phyloP scores from a whole-genome alignment of 2,113 vertebrate species.

The Stomatorhinus ivindoensis region DNA sequence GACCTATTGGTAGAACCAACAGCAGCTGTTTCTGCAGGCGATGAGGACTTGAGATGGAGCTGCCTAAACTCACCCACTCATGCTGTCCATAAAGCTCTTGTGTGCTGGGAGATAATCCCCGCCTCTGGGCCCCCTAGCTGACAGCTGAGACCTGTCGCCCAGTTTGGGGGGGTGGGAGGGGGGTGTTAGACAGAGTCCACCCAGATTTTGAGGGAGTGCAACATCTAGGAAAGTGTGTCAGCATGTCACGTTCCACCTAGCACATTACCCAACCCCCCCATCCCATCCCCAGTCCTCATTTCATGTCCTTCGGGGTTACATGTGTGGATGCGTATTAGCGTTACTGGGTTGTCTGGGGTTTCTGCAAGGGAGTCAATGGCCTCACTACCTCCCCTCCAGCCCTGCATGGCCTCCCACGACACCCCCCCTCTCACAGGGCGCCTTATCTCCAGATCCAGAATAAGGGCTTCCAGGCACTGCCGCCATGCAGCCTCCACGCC shows the following conservation, averaged over 20 bases:
- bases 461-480: background rate
- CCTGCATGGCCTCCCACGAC: background rate
- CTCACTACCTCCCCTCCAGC: background rate
- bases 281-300: background rate
- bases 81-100: constrained; percentile 6
- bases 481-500: background rate
- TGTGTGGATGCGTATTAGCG: background rate
- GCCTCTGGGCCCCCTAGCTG: background rate
- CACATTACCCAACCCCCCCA: background rate
- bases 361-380: background rate
- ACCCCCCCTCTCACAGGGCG: background rate
- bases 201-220: background rate
- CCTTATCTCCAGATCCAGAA: background rate
- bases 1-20: background rate
- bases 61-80: background rate
- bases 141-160: background rate
- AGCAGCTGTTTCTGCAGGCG: constrained; percentile 17
- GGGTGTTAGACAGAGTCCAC: background rate
- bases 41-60: background rate
- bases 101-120: constrained; percentile 3
- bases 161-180: background rate
- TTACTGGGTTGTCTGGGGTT: background rate
- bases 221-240: background rate
- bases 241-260: background rate
- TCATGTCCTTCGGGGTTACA: background rate